phyloP scores from a whole-genome alignment of 2,888 invertebrate genomes.

The Galerucella nymphaeae region DNA sequence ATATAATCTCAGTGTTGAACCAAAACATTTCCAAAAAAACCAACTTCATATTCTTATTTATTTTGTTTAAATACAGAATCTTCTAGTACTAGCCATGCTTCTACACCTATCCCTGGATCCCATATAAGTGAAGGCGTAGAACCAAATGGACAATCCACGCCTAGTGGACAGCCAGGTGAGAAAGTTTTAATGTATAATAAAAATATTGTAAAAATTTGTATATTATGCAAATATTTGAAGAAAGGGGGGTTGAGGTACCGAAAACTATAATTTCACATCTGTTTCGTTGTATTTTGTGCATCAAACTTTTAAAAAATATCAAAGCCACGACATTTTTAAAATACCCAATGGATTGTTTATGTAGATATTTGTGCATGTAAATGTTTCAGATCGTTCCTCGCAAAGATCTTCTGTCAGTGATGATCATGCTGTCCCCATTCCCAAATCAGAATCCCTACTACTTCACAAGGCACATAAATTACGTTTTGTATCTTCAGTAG shows the following conservation, averaged over 20 bases:
- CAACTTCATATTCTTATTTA: too few relatives aligned
- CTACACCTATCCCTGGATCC: conserved; percentile 59
- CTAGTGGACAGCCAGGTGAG: conserved; percentile 49
- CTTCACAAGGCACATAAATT: conserved; percentile 76
- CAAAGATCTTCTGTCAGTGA: conserved; percentile 70
- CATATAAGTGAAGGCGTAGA: conserved; percentile 57
- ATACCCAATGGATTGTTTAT: too few relatives aligned
- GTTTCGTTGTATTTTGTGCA: too few relatives aligned
- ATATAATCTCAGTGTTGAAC: too few relatives aligned
- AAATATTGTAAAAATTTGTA: not conserved
- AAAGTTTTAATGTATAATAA: conserved; percentile 6
- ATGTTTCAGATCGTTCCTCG: conserved; percentile 70
- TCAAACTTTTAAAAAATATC: too few relatives aligned
- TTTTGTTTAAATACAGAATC: conserved; percentile 44
- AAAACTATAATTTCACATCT: too few relatives aligned
- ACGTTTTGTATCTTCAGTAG: conserved; percentile 84
- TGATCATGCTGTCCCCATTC: conserved; percentile 64
- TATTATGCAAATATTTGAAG: too few relatives aligned
- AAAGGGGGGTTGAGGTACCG: too few relatives aligned
- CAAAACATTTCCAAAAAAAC: too few relatives aligned
- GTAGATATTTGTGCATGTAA: conserved; percentile 47
- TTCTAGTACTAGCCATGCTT: conserved; percentile 61
- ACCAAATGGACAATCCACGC: conserved; percentile 50
- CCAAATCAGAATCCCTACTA: conserved; percentile 61
- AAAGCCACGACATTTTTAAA: too few relatives aligned